Evolutionary conservation across 2,888 invertebrate species (phyloP).

Genomic region (Papilio demoleus): DNA sequence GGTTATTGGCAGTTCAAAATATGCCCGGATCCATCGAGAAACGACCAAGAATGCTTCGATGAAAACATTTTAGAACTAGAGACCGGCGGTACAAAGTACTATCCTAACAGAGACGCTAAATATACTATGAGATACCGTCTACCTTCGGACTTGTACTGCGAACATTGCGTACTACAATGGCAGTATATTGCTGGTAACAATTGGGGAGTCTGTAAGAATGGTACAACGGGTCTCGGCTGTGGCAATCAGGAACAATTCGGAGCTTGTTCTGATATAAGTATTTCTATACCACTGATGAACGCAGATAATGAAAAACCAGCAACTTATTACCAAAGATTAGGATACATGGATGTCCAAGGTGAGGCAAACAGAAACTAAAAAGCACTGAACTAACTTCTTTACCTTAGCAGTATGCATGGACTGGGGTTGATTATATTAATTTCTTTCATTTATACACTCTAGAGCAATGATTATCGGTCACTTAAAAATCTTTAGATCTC

Average conservation of each 20-base stretch:
- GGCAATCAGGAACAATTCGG: constrained; percentile 94
- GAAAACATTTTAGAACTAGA: constrained; percentile 84
- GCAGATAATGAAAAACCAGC: constrained; percentile 52
- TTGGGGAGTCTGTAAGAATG: constrained; percentile 89
- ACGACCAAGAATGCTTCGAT: constrained; percentile 89
- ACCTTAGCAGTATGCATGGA: constrained; percentile 37
- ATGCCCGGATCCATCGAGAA: constrained; percentile 88
- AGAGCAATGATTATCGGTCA: too few relatives aligned
- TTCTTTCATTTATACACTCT: constrained; percentile 2
- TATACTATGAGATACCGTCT: constrained; percentile 87
- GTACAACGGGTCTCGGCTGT: constrained; percentile 90
- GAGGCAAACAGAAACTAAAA: constrained; percentile 25
- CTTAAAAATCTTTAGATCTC: too few relatives aligned
- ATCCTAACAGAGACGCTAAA: constrained; percentile 87
- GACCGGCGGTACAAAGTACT: constrained; percentile 84
- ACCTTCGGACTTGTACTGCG: constrained; percentile 85
- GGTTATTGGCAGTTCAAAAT: constrained; percentile 93
- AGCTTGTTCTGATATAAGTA: constrained; percentile 90
- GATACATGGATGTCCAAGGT: constrained; percentile 50
- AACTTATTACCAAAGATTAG: constrained; percentile 51
- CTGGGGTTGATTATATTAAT: constrained; percentile 16
- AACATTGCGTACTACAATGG: constrained; percentile 94
- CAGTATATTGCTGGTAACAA: constrained; percentile 92
- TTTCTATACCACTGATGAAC: constrained; percentile 73
- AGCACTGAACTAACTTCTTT: constrained; percentile 38